Evolutionary conservation across 2,797 vertebrate genomes (phyloP).

Genomic region (Odontamblyopus rebecca): DNA sequence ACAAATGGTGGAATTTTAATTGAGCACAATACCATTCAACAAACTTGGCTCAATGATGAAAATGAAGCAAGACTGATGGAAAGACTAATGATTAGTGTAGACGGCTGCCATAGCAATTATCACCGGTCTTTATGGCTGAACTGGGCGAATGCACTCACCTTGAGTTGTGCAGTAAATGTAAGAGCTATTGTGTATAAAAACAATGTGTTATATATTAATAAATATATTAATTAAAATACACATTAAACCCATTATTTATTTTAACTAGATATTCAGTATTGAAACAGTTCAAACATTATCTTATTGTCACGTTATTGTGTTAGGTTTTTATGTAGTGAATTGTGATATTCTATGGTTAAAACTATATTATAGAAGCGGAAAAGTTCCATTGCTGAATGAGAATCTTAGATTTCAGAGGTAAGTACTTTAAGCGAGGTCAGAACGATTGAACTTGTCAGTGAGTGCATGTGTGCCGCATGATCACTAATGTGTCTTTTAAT

Average conservation of each 20-base stretch:
- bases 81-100: slow-evolving; percentile 69
- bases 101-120: slow-evolving; percentile 58
- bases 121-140: slow-evolving; percentile 33
- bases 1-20: slow-evolving; percentile 79
- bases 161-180: background rate
- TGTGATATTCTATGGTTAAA: slow-evolving; percentile 4
- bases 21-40: slow-evolving; percentile 66
- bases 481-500: slow-evolving; percentile 69
- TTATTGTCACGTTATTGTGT: background rate
- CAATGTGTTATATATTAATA: background rate
- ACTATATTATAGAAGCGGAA: slow-evolving; percentile 42
- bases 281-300: too few species aligned
- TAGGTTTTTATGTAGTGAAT: background rate
- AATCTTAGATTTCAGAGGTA: slow-evolving; percentile 41
- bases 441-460: slow-evolving; percentile 42
- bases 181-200: background rate
- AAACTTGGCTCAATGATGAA: slow-evolving; percentile 49
- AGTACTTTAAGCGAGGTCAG: slow-evolving; percentile 59
- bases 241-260: too few species aligned
- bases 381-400: slow-evolving; percentile 43
- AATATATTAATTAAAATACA: background rate
- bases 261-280: too few species aligned
- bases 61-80: slow-evolving; percentile 73
- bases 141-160: slow-evolving; percentile 17
- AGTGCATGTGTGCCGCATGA: slow-evolving; percentile 22